Percentiles rank a stretch among this genome's conserved stretches.
Conservation (phyloP, 2,888 invertebrate genomes). For the Carterocephalus palaemon region DNA sequence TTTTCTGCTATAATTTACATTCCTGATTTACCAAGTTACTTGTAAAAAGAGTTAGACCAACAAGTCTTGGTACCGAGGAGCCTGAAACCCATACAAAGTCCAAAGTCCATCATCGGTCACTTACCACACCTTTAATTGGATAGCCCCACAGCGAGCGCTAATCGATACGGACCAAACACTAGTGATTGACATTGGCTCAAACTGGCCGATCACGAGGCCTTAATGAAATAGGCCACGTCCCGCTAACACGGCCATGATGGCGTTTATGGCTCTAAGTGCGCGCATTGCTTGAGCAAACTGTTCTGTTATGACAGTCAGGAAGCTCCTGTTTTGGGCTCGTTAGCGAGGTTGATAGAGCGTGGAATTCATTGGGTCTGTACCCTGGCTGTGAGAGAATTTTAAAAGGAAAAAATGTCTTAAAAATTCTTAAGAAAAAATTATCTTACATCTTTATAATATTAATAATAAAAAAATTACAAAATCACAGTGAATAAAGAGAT, state of each 20-base stretch:
- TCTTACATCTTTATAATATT: too few species aligned
- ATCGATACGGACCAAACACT: constrained; percentile 27
- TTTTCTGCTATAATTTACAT: too few species aligned
- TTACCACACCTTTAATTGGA: constrained; percentile 3
- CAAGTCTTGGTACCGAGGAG: too few species aligned
- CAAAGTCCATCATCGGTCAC: too few species aligned
- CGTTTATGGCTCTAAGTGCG: constrained; percentile 15
- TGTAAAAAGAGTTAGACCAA: too few species aligned
- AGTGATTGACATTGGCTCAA: constrained; percentile 49
- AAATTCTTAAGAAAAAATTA: too few species aligned
- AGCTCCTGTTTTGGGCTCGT: constrained; percentile 49
- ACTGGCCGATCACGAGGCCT: constrained; percentile 58
- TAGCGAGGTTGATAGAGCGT: constrained; percentile 39
- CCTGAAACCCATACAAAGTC: too few species aligned
- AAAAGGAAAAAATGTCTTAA: too few species aligned
- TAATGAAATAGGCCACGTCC: constrained; percentile 54
- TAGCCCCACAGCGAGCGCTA: constrained; percentile 10
- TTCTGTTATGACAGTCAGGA: constrained; percentile 54
- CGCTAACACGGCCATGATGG: constrained; percentile 56
- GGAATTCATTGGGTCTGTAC: constrained; percentile 19
- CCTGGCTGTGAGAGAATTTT: not conserved
- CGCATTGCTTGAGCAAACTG: constrained; percentile 49
- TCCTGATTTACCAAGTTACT: too few species aligned
- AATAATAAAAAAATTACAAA: too few species aligned
- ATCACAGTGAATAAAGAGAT: too few species aligned